Evolutionary conservation across 2,888 invertebrate genomes (phyloP).

Genomic region (Tenthredo livida): DNA sequence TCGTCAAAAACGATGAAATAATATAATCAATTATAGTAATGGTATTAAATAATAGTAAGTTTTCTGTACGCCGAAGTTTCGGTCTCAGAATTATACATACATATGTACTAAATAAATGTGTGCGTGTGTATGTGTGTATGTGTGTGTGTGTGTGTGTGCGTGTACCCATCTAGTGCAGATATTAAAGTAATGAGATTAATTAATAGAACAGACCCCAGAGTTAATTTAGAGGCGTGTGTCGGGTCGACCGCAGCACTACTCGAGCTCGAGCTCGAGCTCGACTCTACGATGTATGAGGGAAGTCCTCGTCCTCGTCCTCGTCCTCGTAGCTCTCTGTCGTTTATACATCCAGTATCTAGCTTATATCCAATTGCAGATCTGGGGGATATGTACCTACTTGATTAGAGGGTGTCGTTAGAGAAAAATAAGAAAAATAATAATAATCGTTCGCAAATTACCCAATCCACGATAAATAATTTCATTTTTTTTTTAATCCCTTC

Average conservation of each 20-base stretch:
- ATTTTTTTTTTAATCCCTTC: no score
- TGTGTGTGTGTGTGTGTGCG: background rate
- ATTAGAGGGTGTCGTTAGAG: background rate
- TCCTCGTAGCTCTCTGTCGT: background rate
- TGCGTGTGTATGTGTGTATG: background rate
- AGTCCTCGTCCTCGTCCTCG: background rate
- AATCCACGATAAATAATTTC: no score
- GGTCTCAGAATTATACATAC: background rate
- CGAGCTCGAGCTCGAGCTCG: slow-evolving; percentile 9
- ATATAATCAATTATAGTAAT: no score
- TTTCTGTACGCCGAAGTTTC: background rate
- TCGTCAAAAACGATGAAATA: no score
- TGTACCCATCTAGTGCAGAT: slow-evolving; percentile 50
- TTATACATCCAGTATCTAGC: background rate
- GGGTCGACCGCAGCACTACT: slow-evolving; percentile 64
- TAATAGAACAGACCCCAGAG: slow-evolving; percentile 69
- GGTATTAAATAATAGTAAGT: no score
- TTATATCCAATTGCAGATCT: background rate
- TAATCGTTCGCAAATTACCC: no score
- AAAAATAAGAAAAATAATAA: no score
- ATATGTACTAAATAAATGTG: background rate
- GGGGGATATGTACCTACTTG: background rate
- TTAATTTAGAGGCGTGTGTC: slow-evolving; percentile 70
- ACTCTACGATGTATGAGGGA: slow-evolving; percentile 16
- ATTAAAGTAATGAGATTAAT: slow-evolving; percentile 71